Base-by-base conservation (phyloP, 2,888 invertebrate species). In the Diarsia rubi region DNA sequence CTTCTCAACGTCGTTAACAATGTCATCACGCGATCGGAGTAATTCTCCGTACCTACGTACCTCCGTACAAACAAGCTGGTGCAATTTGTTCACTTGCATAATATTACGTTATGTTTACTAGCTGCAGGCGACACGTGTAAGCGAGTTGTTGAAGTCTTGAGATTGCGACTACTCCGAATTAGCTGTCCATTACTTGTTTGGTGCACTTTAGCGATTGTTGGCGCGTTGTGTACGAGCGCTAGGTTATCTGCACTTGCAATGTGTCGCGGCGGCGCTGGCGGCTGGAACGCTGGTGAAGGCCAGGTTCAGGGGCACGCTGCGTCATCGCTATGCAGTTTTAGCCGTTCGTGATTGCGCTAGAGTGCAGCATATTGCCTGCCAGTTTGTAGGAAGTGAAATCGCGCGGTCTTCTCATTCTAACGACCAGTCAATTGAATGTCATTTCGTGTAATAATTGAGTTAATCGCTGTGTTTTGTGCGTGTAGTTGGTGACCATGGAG, bases 121-220 rank as follows among this genome's bases (percentile, higher is more conserved):
- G 85, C 81, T 79, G 84, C 78, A 63, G 78, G 73, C 86, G 92
- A 90, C 93, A 93, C 93, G 94, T 94, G 94, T 93, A 93, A 92
- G 80, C 76, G 73, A 75, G 62, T 71, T 76, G 78, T 69, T 67
- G 70, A 75, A 69, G 72, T 75, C 49, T 79, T 68, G 64, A 70
- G 54, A 65, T 64, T 42, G 77, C 81, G 52, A 70, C 71, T 42
- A 66, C 42, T 73, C 63, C 62, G 44, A n/a, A 62, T 47, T 75
- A 64, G 16, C 31, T 54, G 75, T 84, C 69, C 88, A 88, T 89
- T 87, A 86, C 88, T 78, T 64, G 77, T 84, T 83, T 9, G 66
- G 68, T 73, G 63, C n/a, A 60, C 47, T 63, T 11, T 72, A 45
- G 52, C 67, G 42, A 24, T 37, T 31, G 47, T 63, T 45, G 54